Evolutionary conservation across 2,888 invertebrate genomes (phyloP).

Genomic region (Eupithecia vulgata): DNA sequence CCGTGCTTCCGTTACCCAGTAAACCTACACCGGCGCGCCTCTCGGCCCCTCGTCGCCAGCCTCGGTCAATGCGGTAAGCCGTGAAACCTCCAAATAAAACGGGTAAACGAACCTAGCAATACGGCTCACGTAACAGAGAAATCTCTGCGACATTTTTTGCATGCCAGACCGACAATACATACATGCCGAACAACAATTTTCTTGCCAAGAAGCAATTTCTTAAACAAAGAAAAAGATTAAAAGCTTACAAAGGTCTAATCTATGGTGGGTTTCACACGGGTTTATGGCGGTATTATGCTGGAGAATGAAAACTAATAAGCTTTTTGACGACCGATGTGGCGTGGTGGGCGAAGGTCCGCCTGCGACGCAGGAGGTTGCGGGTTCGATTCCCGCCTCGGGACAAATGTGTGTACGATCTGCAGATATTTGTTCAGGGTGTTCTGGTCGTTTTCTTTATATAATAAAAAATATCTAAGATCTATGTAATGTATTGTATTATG

Average conservation of each 20-base stretch:
- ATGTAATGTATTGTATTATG: too few relatives aligned
- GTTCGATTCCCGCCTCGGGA: too few relatives aligned
- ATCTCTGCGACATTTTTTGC: conserved; percentile 6
- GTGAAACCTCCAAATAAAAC: conserved; percentile 17
- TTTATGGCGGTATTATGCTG: neutral
- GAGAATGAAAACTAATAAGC: neutral
- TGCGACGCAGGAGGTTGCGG: too few relatives aligned
- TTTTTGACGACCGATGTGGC: too few relatives aligned
- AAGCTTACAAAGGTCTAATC: neutral
- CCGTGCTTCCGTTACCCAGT: conserved; percentile 64
- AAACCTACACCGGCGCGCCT: conserved; percentile 60
- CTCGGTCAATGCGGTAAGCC: conserved; percentile 28
- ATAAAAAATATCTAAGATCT: too few relatives aligned
- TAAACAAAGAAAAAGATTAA: neutral
- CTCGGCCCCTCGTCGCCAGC: conserved; percentile 40
- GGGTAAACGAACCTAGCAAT: conserved; percentile 3
- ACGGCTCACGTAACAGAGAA: conserved; percentile 1
- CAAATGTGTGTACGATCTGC: too few relatives aligned
- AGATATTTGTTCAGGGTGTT: too few relatives aligned
- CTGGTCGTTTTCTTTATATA: too few relatives aligned
- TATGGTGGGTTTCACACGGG: neutral
- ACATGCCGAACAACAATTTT: neutral
- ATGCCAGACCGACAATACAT: neutral
- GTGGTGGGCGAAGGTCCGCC: too few relatives aligned
- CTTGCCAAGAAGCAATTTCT: neutral